Evolutionary conservation across 2,888 invertebrate species (phyloP), one percentile per base, ranked within the genome.

Genomic region (Pseudanteris insignis): DNA sequence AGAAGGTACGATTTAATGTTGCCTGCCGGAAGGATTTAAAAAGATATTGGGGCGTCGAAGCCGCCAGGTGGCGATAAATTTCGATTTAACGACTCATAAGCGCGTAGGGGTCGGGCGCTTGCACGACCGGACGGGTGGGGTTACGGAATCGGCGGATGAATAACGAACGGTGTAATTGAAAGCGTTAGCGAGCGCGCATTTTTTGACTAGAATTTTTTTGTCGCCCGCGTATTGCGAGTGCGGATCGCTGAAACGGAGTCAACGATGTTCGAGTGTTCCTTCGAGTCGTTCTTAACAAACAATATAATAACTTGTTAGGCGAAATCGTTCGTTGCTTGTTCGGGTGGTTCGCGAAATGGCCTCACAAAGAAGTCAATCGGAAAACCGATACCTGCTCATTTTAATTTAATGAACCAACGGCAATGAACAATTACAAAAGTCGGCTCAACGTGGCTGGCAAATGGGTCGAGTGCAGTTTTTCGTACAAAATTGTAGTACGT

Each of bases 21-120:
- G 55, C 55, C 44, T 55, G 58, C 58, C 63, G 63, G 58, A 58
- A 63, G 58, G 58, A 63, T 58, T 63, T 54, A 58, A 54, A 54
- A 54, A 58, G 63, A 58, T 58, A 63, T 58, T 54, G 53, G 58
- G 58, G 63, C 50, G 57, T 38, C 46, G 53, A 48, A 51, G 43
- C 66, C 61, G 63, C 65, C 68, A 67, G 67, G 67, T 69, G 67
- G 64, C 65, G 67, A 66, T 69, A 69, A 70, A 68, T 70, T 68
- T 68, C 65, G 63, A 51, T 65, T 69, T 67, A 68, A 68, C 67
- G 68, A 69, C 66, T 64, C 67, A 67, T 65, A 58, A 53, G 51
- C 50, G 64, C 37, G 43, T 50, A 63, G 43, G 53, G 36, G 21
- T 28, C 33, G 4, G 28, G 18, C 46, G 51, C 50, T 41, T 43